Conservation (phyloP, 2,888 invertebrate species). For the Ophion ventricosus region DNA sequence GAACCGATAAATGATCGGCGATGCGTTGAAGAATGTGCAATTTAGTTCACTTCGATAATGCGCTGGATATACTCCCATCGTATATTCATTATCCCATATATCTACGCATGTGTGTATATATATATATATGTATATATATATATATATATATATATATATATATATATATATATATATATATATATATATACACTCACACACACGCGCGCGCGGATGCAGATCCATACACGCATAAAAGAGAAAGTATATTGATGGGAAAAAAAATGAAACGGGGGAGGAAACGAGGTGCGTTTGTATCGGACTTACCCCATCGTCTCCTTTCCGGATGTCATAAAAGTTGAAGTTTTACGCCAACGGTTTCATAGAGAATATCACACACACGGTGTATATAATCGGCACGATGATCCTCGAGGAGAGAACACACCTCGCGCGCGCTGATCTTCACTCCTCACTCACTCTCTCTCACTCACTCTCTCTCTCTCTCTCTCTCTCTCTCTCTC, state of each 20-base stretch:
- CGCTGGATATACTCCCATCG: conserved; percentile 40
- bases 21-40: conserved; percentile 36
- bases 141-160: too few species aligned
- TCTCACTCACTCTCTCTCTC: conserved; percentile 11
- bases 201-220: conserved; percentile 57
- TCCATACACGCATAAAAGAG: conserved; percentile 33
- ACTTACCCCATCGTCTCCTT: conserved; percentile 93
- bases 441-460: conserved; percentile 16
- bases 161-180: conserved; percentile 20
- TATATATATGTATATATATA: conserved; percentile 25
- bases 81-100: conserved; percentile 22
- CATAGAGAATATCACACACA: conserved; percentile 72
- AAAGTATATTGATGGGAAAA: background rate
- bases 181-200: conserved; percentile 12
- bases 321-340: conserved; percentile 89
- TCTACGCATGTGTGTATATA: background rate
- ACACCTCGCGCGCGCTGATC: conserved; percentile 50
- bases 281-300: conserved; percentile 9
- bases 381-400: conserved; percentile 63
- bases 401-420: conserved; percentile 44
- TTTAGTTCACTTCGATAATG: conserved; percentile 21
- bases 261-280: conserved; percentile 7
- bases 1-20: conserved; percentile 44
- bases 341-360: conserved; percentile 73
- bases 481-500: conserved; percentile 16